Evolutionary conservation across 1,140 invertebrate genomes (phyloP).

Genomic region (Drosophila kanapiae): DNA sequence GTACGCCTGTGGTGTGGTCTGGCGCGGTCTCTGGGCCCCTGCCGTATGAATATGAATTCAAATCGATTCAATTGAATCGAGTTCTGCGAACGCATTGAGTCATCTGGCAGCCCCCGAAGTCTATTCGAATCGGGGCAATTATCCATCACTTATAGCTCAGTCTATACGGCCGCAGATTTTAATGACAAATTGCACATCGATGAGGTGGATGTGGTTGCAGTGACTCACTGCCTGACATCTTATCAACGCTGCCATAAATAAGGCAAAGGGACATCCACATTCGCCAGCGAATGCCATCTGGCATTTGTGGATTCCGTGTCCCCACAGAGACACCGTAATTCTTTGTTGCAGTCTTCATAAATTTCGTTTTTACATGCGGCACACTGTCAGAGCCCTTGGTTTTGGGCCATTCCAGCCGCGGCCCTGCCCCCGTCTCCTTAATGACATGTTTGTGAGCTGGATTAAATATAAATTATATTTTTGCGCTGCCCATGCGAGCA

Average conservation of each 20-base stretch:
- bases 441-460: conserved; percentile 78
- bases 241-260: conserved; percentile 74
- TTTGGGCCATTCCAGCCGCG: conserved; percentile 8
- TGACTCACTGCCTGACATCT: conserved; percentile 71
- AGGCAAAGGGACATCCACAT: conserved; percentile 37
- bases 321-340: conserved; percentile 57
- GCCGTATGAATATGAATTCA: conserved; percentile 63
- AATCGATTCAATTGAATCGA: conserved; percentile 60
- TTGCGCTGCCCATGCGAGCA: conserved; percentile 20
- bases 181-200: conserved; percentile 63
- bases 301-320: conserved; percentile 27
- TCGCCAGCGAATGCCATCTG: conserved; percentile 16
- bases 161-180: conserved; percentile 39
- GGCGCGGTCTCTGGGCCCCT: neutral
- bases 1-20: conserved; percentile 56
- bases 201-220: conserved; percentile 38
- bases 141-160: conserved; percentile 12
- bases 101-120: conserved; percentile 21
- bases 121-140: conserved; percentile 59
- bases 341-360: conserved; percentile 81
- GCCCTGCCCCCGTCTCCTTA: conserved; percentile 39
- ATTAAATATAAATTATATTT: conserved; percentile 82
- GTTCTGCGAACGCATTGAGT: conserved; percentile 62
- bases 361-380: conserved; percentile 68
- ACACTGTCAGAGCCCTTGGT: conserved; percentile 43